These are phyloP conservation scores for Heteromormyrus szaboi DNA, from an alignment of 2,797 vertebrate genomes.

Conservation along the genomic window DNA sequence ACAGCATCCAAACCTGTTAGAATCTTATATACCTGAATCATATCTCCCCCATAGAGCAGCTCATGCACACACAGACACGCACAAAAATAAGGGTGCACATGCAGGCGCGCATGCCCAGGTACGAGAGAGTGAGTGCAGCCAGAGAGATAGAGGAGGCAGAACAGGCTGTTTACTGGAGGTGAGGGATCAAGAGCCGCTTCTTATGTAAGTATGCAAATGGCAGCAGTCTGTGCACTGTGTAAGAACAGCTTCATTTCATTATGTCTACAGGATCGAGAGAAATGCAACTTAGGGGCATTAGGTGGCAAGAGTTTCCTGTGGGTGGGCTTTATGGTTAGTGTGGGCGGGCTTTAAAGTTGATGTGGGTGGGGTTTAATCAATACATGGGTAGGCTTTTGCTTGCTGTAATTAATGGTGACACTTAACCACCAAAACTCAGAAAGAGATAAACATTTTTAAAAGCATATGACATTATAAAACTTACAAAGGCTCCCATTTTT, in stretches of 20 bases:
- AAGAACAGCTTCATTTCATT: constrained; percentile 27
- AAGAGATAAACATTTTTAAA: not conserved
- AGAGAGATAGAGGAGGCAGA: constrained; percentile 2
- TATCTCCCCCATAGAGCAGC: not conserved
- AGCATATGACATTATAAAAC: not conserved
- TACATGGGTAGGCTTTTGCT: not conserved
- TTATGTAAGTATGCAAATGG: constrained; percentile 43
- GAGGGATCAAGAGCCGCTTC: constrained; percentile 33
- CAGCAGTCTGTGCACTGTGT: constrained; percentile 10
- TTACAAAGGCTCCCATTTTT: not conserved
- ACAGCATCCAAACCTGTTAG: not conserved
- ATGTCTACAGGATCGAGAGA: constrained; percentile 15
- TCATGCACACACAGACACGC: not conserved
- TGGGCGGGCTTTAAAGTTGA: not conserved
- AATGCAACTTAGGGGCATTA: constrained; percentile 17
- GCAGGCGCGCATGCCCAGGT: not conserved
- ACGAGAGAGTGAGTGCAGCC: constrained; percentile 24
- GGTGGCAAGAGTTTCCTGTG: not conserved
- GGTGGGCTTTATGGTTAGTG: not conserved
- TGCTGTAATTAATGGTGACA: not conserved
- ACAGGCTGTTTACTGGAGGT: constrained; percentile 28
- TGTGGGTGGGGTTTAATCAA: not conserved
- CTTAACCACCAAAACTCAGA: not conserved
- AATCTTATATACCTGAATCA: not conserved
- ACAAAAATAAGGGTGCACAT: not conserved